Evolutionary conservation across 1,140 invertebrate species (phyloP), one percentile per base, ranked within the genome.

Genomic region (Ips typographus): DNA sequence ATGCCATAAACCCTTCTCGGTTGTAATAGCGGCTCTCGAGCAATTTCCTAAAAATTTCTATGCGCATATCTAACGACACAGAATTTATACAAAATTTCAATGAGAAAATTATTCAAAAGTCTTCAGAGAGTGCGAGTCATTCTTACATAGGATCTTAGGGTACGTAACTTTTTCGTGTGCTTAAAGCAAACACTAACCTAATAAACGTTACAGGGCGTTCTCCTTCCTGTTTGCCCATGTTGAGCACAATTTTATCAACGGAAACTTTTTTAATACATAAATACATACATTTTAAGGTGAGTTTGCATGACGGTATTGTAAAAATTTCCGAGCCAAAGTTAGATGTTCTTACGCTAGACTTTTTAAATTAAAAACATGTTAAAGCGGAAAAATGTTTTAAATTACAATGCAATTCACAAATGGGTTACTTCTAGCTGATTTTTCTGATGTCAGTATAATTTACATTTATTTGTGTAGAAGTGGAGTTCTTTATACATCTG

Each of bases 251-350:
- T 68, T 69, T 69, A 69, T 69, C 60, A 69, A 68, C 44, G 37
- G 4, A 59, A 70, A 70, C 68, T 70, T 70, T 70, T 70, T 70
- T 70, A 70, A 70, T 70, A 70, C 68, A 70, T 70, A 70, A 70
- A 70, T 70, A 70, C 68, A 70, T 70, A 70, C 53, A 59, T 60
- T 70, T 70, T 65, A 70, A 58, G 68, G 61, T 60, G 66, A 60
- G 65, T 67, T 55, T 41, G 43, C 40, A 62, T 61, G 66, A 60
- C 42, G 65, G 47, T 55, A 55, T 51, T 62, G 52, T 56, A 55
- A 62, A 55, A 62, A 55, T 39, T 58, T 58, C 58, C 47, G 44
- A 38, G 66, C 2, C 44, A 67, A 67, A 57, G 53, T 62, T 59
- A n/a, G 6, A 38, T 58, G 64, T 66, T 57, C 64, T 40, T 58